A percentile compares a stretch with the other conserved stretches of the same genome.
These are phyloP conservation scores for Petrophora chlorosata DNA, from an alignment of 2,888 invertebrate genomes.

Conservation along the genomic window DNA sequence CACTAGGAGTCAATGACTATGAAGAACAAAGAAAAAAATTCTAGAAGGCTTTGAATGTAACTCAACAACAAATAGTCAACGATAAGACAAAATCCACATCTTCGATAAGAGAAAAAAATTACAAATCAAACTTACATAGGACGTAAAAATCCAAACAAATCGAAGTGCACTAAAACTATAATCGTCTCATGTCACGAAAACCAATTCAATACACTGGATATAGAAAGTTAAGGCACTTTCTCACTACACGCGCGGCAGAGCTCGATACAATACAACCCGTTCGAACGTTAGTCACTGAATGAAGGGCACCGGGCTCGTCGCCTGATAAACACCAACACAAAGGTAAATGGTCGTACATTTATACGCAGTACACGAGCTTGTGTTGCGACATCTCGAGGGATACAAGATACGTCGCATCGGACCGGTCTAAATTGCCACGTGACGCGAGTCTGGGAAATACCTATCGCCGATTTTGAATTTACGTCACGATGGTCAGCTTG, in stretches of 20 bases:
- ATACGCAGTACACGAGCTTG: conserved; percentile 4
- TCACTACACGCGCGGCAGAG: conserved; percentile 41
- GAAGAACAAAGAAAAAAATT: not conserved
- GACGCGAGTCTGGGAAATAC: conserved; percentile 8
- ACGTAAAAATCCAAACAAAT: conserved; percentile 2
- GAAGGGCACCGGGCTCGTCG: conserved; percentile 46
- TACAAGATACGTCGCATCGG: not conserved
- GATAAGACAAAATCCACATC: too few species aligned
- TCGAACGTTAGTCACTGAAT: conserved; percentile 43
- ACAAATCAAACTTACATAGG: not conserved
- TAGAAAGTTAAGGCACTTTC: conserved; percentile 68
- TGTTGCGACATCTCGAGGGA: conserved; percentile 6
- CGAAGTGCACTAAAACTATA: conserved; percentile 14
- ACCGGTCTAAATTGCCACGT: not conserved
- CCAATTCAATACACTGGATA: conserved; percentile 24
- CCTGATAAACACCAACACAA: conserved; percentile 44
- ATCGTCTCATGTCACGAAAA: conserved; percentile 19
- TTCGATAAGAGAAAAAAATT: not conserved
- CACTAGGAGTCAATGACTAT: not conserved
- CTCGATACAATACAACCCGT: conserved; percentile 33
- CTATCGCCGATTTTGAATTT: not conserved
- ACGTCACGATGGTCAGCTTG: not conserved
- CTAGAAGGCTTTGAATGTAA: not conserved
- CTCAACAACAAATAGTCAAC: conserved; percentile 1
- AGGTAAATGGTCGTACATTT: conserved; percentile 34